These are phyloP conservation scores for rabbit (Oryctolagus cuniculus) DNA, from an alignment of 2,113 vertebrate genomes.

Conservation along the genomic window mOryCun1.1 NC_091439.1:65096001-65096500, in stretches of 20 bases:
- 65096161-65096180: background rate
- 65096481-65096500: background rate
- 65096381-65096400: background rate
- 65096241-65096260: background rate
- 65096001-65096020: background rate
- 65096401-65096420: background rate
- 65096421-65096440: background rate
- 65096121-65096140: background rate
- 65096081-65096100: too few species aligned
- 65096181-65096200: background rate
- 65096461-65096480: background rate
- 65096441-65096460: background rate
- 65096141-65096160: background rate
- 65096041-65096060: background rate
- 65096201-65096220: background rate
- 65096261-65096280: background rate
- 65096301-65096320: background rate
- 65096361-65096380: background rate
- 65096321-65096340: background rate
- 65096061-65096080: too few species aligned
- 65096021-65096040: background rate
- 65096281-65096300: conserved; percentile 27
- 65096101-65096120: background rate
- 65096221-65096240: background rate
- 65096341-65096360: background rate